Evolutionary conservation across 2,888 invertebrate species (phyloP), one percentile per base, ranked within the genome.

Genomic region (Pterobdella sp.): DNA sequence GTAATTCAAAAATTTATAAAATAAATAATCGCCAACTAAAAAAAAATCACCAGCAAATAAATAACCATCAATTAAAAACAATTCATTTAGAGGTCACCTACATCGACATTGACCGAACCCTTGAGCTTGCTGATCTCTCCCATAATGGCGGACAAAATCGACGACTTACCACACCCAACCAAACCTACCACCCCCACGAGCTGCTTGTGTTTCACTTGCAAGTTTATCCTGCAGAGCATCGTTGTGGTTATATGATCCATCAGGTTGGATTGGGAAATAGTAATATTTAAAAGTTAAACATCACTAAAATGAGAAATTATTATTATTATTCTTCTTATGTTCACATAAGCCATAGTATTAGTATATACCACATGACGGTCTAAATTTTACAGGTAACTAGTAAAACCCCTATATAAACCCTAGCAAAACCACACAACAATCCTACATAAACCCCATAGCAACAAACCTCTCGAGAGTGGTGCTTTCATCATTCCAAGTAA

Each of bases 81-180:
- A 42, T 18, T 14, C 7, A 7, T 10, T 10, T 22, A 67, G 10
- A 7, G 3, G 1, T 84, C 76, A 10, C 78, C 77, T 74, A 80
- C 81, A 77, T 79, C 79, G 56, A 80, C 76, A 72, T 66, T 92
- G 10, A 93, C 90, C 60, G 88, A 85, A 35, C 94, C 94, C n/a
- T 88, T 88, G 1, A 88, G 80, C 84, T 91, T 92, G 79, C 91
- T 90, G 91, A 94, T 93, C 87, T 95, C 94, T 79, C 94, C 88
- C 7, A 94, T 87, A 74, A 93, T 86, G 0, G 94, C 93, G 2
- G 91, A 89, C 49, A 95, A 85, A 14, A 83, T 74, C 4, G 82
- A 81, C 2, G 81, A 79, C 77, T 94, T 94, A 68, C 92, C 94
- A 1, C 91, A 88, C 72, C 94, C 94, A 1, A 94, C 93, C 32